phyloP scores from a whole-genome alignment of 2,888 invertebrate genomes.

The Cerceris rybyensis region DNA sequence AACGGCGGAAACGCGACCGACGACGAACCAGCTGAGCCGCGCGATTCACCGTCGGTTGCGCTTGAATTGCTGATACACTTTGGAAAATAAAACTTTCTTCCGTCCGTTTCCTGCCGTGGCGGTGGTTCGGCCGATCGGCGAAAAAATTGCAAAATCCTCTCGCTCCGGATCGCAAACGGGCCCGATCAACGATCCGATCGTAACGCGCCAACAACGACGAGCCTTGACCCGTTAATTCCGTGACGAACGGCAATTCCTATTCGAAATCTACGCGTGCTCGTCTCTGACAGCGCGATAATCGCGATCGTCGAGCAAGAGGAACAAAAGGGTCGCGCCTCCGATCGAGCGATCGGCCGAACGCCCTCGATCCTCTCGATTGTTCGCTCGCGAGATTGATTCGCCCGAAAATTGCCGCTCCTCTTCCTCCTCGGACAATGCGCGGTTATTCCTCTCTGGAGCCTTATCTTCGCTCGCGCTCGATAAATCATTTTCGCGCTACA shows the following conservation, averaged over 20 bases:
- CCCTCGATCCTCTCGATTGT: background rate
- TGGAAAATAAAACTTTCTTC: constrained; percentile 28
- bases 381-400: background rate
- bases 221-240: constrained; percentile 58
- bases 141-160: background rate
- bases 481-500: constrained; percentile 65
- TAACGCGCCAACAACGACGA: background rate
- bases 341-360: background rate
- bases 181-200: too few species aligned
- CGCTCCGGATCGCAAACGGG: background rate
- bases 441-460: constrained; percentile 20
- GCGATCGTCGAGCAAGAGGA: background rate
- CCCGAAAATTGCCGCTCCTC: background rate
- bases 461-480: constrained; percentile 63
- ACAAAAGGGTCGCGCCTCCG: background rate
- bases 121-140: background rate
- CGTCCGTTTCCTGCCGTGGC: background rate
- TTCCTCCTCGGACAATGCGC: constrained; percentile 2
- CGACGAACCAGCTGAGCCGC: background rate
- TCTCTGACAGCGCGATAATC: background rate
- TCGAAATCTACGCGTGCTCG: constrained; percentile 27
- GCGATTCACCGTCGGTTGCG: constrained; percentile 5
- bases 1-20: constrained; percentile 32
- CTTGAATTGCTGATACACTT: constrained; percentile 45
- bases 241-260: constrained; percentile 50